Conservation (phyloP, 2,888 invertebrate species). For the Hypercompe scribonia region DNA sequence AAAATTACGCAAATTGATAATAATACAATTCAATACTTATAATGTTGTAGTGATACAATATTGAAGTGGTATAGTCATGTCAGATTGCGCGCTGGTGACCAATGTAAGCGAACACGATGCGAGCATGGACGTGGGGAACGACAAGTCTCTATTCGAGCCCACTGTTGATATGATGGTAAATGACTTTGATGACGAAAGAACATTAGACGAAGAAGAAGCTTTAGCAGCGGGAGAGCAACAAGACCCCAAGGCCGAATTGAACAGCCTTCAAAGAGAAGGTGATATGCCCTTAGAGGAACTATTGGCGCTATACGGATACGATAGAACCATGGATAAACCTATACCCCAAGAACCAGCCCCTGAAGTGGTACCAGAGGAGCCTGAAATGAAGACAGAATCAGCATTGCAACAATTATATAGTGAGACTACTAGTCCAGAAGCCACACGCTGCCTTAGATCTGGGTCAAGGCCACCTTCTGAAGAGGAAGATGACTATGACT, state of each 20-base stretch:
- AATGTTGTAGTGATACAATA: slow-evolving; percentile 73
- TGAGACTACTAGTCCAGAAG: slow-evolving; percentile 77
- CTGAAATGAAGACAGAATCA: slow-evolving; percentile 77
- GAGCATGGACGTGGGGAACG: slow-evolving; percentile 85
- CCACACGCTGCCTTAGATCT: slow-evolving; percentile 82
- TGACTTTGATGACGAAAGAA: slow-evolving; percentile 99
- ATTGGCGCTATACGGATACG: slow-evolving; percentile 95
- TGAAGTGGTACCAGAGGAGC: slow-evolving; percentile 74
- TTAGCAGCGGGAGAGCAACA: slow-evolving; percentile 94
- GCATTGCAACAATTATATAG: slow-evolving; percentile 80
- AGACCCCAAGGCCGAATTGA: slow-evolving; percentile 95
- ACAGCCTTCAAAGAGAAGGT: slow-evolving; percentile 95
- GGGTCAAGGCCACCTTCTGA: slow-evolving; percentile 92
- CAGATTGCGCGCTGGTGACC: slow-evolving; percentile 85
- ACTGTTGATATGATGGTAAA: slow-evolving; percentile 98
- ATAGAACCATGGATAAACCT: slow-evolving; percentile 80
- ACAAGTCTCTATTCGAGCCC: slow-evolving; percentile 93
- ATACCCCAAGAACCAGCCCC: slow-evolving; percentile 64
- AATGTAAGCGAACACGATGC: slow-evolving; percentile 86
- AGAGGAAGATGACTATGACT: slow-evolving; percentile 93
- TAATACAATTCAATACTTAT: slow-evolving; percentile 57
- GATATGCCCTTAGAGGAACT: slow-evolving; percentile 98
- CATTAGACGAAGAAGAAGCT: slow-evolving; percentile 98
- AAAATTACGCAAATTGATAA: slow-evolving; percentile 51
- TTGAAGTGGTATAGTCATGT: slow-evolving; percentile 80